Evolutionary conservation across 92 coral and sea anemone genomes (phyloP).

Genomic region (Hydrozoanthus gracilis): DNA sequence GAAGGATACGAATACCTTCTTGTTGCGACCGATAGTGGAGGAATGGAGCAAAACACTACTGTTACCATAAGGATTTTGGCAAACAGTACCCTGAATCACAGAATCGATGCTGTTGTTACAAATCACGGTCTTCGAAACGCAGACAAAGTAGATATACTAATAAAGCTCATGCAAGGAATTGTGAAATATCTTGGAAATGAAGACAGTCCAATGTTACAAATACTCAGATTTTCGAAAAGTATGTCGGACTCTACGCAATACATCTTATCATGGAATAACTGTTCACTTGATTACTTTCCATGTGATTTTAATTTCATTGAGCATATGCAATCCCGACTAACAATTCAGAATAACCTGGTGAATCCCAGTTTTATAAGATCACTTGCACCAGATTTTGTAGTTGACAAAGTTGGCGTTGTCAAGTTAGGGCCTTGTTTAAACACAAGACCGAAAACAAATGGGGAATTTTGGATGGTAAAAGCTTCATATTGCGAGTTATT

Average conservation of each 20-base stretch:
- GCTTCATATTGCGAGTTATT: constrained; percentile 42
- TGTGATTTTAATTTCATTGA: constrained; percentile 45
- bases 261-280: constrained; percentile 52
- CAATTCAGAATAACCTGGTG: constrained; percentile 25
- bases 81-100: constrained; percentile 4
- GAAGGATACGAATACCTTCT: constrained; percentile 47
- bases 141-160: constrained; percentile 14
- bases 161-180: constrained; percentile 6
- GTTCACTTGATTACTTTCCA: constrained; percentile 47
- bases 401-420: constrained; percentile 17
- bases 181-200: constrained; percentile 11
- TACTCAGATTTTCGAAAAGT: not conserved
- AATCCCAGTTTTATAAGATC: constrained; percentile 42
- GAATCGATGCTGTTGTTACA: constrained; percentile 1
- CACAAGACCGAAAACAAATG: constrained; percentile 32
- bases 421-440: constrained; percentile 55
- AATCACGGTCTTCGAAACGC: not conserved
- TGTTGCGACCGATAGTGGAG: constrained; percentile 55
- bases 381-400: constrained; percentile 51
- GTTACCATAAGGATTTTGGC: constrained; percentile 15
- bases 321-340: constrained; percentile 10
- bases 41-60: constrained; percentile 40
- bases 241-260: not conserved
- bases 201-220: constrained; percentile 8
- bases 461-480: constrained; percentile 13